Percentiles rank a stretch among this genome's conserved stretches.
phyloP scores from a whole-genome alignment of 53 echinoderm and acorn worm species.

The Henricia sp. region DNA sequence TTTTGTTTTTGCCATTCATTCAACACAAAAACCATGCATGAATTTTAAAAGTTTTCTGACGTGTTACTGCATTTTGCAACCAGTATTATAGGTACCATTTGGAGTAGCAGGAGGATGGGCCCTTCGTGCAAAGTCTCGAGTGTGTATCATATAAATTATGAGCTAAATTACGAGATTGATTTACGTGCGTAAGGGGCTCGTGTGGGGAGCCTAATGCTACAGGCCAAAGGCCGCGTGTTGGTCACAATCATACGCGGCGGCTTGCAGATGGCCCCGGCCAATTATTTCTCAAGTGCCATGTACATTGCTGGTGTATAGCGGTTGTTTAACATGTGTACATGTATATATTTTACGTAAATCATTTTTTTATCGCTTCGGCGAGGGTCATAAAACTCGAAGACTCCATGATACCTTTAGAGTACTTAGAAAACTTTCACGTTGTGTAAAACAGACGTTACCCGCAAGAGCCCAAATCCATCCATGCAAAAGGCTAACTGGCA shows the following conservation, averaged over 20 bases:
- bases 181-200: constrained; percentile 28
- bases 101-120: too few relatives aligned
- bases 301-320: not conserved
- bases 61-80: too few relatives aligned
- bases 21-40: too few relatives aligned
- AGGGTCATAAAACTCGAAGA: not conserved
- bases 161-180: constrained; percentile 21
- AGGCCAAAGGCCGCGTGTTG: constrained; percentile 29
- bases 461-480: too few relatives aligned
- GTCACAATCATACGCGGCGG: constrained; percentile 32
- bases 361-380: not conserved
- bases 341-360: constrained; percentile 32
- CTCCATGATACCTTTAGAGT: too few relatives aligned
- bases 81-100: too few relatives aligned
- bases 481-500: too few relatives aligned
- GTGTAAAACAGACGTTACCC: too few relatives aligned
- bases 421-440: too few relatives aligned
- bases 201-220: constrained; percentile 28
- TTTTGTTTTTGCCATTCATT: too few relatives aligned
- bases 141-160: constrained; percentile 25
- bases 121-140: too few relatives aligned
- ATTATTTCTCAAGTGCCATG: constrained; percentile 38
- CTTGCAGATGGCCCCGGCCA: constrained; percentile 39
- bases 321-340: constrained; percentile 19
- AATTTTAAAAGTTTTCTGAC: too few relatives aligned